Evolutionary conservation across 2,888 invertebrate genomes (phyloP), one percentile per base, ranked within the genome.

Genomic region (Thyatira batis): DNA sequence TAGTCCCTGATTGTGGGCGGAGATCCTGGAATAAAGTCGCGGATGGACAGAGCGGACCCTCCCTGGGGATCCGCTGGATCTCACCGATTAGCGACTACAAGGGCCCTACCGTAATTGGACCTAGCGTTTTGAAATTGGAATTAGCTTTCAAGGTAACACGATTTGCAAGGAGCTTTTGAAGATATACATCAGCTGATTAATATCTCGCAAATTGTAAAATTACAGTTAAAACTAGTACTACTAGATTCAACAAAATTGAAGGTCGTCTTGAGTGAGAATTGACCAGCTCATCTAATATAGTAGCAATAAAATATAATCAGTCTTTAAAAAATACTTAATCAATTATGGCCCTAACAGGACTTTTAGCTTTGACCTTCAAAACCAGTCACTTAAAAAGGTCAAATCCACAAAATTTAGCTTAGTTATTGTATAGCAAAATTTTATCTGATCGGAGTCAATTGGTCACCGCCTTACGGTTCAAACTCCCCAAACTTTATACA

Each of bases 31-130:
- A 39, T 39, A 17, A 39, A 17, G 17, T 39, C 20, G 43, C 27
- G 20, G 3, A 13, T 44, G 25, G 44, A 44, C 50, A 50, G 20
- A 50, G 20, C 25, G 13, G 25, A 11, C 5, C 9, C 27, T 50
- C 50, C 50, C 50, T 45, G 27, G 11, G 44, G 25, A 20, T 11
- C n/a, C 50, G 17, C 50, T 50, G 50, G 20, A 44, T 25, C 44
- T 50, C 50, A 27, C 20, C 27, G 50, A 50, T 44, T 50, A 50
- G 23, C 13, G 23, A 39, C 50, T 43, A 20, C 44, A 20, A 43
- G 50, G 20, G 43, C 39, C 17, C 39, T 39, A 2, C 13, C 39
- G 17, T 39, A 13, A 39, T 39, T 39, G 6, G 39, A 5, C 2
- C 17, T 39, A 39, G 17, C 39, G 17, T n/a, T 39, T 39, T 8